phyloP scores from a whole-genome alignment of 1,140 invertebrate genomes.

The Ips typographus region DNA sequence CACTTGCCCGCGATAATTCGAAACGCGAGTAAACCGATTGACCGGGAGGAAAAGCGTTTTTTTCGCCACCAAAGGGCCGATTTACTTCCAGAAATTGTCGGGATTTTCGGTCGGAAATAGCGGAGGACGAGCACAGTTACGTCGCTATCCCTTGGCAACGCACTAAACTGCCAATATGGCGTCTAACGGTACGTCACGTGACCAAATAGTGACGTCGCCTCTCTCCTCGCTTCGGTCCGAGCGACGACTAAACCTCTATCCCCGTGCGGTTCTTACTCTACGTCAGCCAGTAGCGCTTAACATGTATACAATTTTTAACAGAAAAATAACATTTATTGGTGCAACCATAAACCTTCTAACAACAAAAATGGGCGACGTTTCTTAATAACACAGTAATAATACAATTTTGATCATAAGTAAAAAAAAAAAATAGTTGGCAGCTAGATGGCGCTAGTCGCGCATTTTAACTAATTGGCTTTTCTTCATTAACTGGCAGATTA shows the following conservation, averaged over 20 bases:
- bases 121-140: conserved; percentile 25
- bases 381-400: too few species aligned
- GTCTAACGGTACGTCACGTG: conserved; percentile 57
- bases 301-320: too few species aligned
- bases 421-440: too few species aligned
- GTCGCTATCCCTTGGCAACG: conserved; percentile 50
- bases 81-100: conserved; percentile 1
- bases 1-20: conserved; percentile 42
- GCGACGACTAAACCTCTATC: conserved; percentile 36
- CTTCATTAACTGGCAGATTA: too few species aligned
- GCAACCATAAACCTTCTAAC: too few species aligned
- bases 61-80: neutral
- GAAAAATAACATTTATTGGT: too few species aligned
- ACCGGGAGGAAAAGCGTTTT: conserved; percentile 5
- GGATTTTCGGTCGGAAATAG: conserved; percentile 12
- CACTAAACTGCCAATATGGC: conserved; percentile 58
- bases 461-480: too few species aligned
- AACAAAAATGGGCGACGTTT: too few species aligned
- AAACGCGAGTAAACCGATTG: conserved; percentile 23
- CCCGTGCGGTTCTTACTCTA: conserved; percentile 6
- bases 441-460: too few species aligned
- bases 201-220: conserved; percentile 55
- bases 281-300: neutral
- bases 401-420: too few species aligned
- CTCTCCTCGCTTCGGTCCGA: conserved; percentile 39